A percentile compares a stretch with the other conserved stretches of the same genome.
These are phyloP conservation scores for Poeciliopsis turneri DNA, from an alignment of 2,797 vertebrate species.

Conservation along the genomic window DNA sequence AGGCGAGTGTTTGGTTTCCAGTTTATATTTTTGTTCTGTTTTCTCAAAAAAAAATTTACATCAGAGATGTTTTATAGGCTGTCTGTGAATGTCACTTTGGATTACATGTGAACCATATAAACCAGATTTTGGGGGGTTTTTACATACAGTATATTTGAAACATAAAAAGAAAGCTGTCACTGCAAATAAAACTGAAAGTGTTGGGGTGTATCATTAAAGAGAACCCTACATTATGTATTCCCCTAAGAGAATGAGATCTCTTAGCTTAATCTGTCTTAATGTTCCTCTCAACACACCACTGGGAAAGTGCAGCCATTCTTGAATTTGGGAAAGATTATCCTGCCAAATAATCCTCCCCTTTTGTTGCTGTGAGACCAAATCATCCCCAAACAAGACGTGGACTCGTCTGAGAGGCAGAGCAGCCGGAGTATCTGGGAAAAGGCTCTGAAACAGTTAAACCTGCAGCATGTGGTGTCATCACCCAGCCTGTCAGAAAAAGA, in stretches of 20 bases:
- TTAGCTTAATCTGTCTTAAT: slow-evolving; percentile 3
- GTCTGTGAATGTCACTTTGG: neutral
- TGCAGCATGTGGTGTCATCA: slow-evolving; percentile 64
- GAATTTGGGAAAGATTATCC: slow-evolving; percentile 20
- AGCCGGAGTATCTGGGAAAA: slow-evolving; percentile 74
- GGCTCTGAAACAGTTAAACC: slow-evolving; percentile 65
- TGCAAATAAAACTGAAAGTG: neutral
- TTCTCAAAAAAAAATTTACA: neutral
- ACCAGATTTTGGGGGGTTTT: neutral
- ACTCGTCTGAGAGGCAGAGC: slow-evolving; percentile 59
- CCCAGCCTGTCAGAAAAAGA: slow-evolving; percentile 53
- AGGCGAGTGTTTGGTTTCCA: neutral
- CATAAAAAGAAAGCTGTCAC: neutral
- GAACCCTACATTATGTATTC: neutral
- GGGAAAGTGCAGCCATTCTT: slow-evolving; percentile 7
- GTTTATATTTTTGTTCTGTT: neutral
- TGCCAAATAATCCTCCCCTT: slow-evolving; percentile 5
- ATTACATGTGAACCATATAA: neutral
- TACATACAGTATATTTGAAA: slow-evolving; percentile 4
- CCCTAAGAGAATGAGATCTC: neutral
- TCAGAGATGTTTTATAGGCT: neutral
- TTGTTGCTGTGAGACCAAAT: slow-evolving; percentile 25
- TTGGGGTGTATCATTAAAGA: neutral
- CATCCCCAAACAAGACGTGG: slow-evolving; percentile 54
- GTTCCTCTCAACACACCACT: slow-evolving; percentile 8